Conservation (phyloP, 2,888 invertebrate genomes). For the Agrenia bidenticulata region DNA sequence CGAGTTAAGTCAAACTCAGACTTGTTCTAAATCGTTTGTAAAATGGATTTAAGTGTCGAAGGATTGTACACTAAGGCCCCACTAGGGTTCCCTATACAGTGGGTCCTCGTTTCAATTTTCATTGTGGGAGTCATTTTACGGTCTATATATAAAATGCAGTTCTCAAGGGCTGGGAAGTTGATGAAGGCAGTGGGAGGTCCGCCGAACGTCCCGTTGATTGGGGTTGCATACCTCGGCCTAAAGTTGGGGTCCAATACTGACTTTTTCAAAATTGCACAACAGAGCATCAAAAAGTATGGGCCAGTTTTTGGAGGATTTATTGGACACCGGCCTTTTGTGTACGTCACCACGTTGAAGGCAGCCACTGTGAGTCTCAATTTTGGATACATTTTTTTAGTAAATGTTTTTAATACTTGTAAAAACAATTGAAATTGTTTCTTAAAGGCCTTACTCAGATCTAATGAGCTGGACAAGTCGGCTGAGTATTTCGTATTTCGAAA, state of each 20-base stretch:
- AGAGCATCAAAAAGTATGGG: background rate
- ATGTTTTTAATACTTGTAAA: no score
- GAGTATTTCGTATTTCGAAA: background rate
- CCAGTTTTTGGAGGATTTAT: conserved; percentile 2
- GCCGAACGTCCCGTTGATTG: background rate
- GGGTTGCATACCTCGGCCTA: background rate
- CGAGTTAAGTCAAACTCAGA: no score
- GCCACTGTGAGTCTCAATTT: background rate
- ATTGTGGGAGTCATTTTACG: no score
- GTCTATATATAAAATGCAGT: background rate
- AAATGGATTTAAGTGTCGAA: no score
- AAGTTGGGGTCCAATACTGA: background rate
- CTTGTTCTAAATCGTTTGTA: no score
- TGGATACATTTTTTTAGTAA: no score
- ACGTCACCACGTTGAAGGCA: background rate
- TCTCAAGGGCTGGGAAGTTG: background rate
- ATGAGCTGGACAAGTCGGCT: background rate
- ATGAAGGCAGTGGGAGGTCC: background rate
- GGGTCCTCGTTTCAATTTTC: no score
- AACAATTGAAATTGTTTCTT: no score
- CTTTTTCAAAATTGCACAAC: background rate
- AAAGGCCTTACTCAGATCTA: background rate
- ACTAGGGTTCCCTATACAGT: no score
- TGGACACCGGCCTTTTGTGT: background rate
- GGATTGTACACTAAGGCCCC: no score